Evolutionary conservation across 2,113 vertebrate genomes (phyloP), one percentile per base, ranked within the genome.

Genomic region (Neomonachus schauinslandi): DNA sequence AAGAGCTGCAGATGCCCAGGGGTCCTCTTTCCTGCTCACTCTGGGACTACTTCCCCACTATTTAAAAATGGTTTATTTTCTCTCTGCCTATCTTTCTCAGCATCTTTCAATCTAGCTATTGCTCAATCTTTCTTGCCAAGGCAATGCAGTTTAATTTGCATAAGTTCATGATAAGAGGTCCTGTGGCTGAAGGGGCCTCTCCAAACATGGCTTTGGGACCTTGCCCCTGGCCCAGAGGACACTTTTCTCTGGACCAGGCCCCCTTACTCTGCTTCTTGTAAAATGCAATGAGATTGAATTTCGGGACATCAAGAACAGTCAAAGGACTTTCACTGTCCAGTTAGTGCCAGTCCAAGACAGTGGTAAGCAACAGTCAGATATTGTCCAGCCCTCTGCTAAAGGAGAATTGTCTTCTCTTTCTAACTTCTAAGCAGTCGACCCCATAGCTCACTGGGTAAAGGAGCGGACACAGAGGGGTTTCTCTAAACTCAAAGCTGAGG

Each of bases 201-300:
- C 89, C 53, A 82, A 69, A 92, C 80, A 81, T n/a, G 42, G 72
- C 72, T 74, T 65, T 89, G 72, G 80, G 53, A 55, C 31, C 33
- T 71, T 91, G 46, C 31, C 33, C 28, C 31, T 49, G 11, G 1
- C 28, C 7, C 39, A 31, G 71, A 81, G 59, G 53, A 42, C 26
- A 69, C 36, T 24, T 72, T 83, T 79, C 61, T 46, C 16, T 69
- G 36, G 1, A 42, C 39, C 28, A 65, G 42, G 33, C 22, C 33
- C 89, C 59, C 76, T 93, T 49, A 82, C 14, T 69, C 77, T 61
- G 36, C 69, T 88, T 81, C 26, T 89, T 97, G n/a, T 86, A 86
- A 93, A 95, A 59, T 59, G 19, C 57, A 72, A 7, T 18, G 18
- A 95, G 33, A 49, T 21, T 74, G 83, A 87, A 87, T 92, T 94